Evolutionary conservation across 2,888 invertebrate species (phyloP).

Genomic region (Malacosoma neustria): DNA sequence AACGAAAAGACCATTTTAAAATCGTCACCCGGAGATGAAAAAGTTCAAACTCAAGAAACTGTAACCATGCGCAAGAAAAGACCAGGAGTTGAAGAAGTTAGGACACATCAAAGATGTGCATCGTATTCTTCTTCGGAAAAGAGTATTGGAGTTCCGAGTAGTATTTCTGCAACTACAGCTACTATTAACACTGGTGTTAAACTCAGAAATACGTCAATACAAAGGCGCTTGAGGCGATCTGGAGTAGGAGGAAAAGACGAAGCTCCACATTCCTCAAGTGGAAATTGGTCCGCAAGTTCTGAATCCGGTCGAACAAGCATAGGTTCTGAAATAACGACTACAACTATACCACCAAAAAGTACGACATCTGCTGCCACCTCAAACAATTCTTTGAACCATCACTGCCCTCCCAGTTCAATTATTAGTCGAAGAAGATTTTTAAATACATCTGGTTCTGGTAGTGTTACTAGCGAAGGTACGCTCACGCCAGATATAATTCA

Average conservation of each 20-base stretch:
- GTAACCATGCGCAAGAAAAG: slow-evolving; percentile 78
- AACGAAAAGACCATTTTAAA: slow-evolving; percentile 50
- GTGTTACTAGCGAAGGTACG: slow-evolving; percentile 89
- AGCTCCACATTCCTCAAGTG: slow-evolving; percentile 87
- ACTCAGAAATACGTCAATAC: slow-evolving; percentile 83
- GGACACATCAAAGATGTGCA: slow-evolving; percentile 85
- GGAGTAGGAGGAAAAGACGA: slow-evolving; percentile 82
- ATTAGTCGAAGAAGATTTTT: slow-evolving; percentile 79
- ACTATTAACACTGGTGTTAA: slow-evolving; percentile 80
- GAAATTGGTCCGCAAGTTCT: slow-evolving; percentile 96
- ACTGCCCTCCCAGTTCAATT: slow-evolving; percentile 80
- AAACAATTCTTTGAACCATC: slow-evolving; percentile 79
- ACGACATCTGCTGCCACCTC: slow-evolving; percentile 80
- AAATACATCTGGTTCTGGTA: slow-evolving; percentile 86
- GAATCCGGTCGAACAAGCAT: slow-evolving; percentile 91
- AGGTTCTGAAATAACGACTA: slow-evolving; percentile 85
- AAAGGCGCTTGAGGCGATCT: slow-evolving; percentile 80
- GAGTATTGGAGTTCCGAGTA: slow-evolving; percentile 75
- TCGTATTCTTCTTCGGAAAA: slow-evolving; percentile 86
- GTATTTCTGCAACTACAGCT: slow-evolving; percentile 60
- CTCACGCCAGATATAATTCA: slow-evolving; percentile 88
- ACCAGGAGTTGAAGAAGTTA: slow-evolving; percentile 76
- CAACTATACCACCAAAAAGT: slow-evolving; percentile 81
- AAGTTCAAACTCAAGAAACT: slow-evolving; percentile 79
- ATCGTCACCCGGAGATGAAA: slow-evolving; percentile 65